Percentiles rank a stretch among this genome's conserved stretches.
These are phyloP conservation scores for Plagodis pulveraria DNA, from an alignment of 2,888 invertebrate genomes.

Conservation along the genomic window DNA sequence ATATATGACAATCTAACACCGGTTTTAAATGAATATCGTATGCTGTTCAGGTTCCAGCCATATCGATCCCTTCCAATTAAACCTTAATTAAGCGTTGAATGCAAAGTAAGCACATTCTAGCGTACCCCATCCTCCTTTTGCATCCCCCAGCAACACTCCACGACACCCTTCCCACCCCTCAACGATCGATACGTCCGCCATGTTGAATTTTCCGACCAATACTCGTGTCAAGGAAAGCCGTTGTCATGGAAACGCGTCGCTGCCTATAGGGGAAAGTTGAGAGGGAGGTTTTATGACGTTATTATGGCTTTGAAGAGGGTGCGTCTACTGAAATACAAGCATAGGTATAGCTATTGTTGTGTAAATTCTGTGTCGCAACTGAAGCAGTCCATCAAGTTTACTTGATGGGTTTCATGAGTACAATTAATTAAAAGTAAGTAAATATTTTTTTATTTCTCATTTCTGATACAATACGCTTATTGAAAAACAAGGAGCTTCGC, in stretches of 20 bases:
- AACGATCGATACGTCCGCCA: slow-evolving; percentile 79
- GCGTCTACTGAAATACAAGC: slow-evolving; percentile 25
- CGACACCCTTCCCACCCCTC: slow-evolving; percentile 55
- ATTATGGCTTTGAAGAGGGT: slow-evolving; percentile 39
- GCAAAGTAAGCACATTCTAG: slow-evolving; percentile 59
- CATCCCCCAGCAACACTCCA: slow-evolving; percentile 48
- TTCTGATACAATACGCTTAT: no score
- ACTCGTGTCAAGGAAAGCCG: slow-evolving; percentile 77
- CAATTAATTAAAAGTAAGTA: background rate
- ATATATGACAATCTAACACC: no score
- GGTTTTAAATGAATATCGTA: background rate
- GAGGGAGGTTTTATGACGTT: slow-evolving; percentile 62
- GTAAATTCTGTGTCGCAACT: background rate
- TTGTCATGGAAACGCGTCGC: slow-evolving; percentile 67
- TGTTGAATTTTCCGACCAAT: slow-evolving; percentile 85
- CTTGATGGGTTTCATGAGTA: background rate
- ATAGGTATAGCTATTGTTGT: background rate
- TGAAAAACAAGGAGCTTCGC: no score
- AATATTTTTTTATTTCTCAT: no score
- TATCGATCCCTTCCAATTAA: slow-evolving; percentile 37
- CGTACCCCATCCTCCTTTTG: slow-evolving; percentile 49
- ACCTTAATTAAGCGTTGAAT: slow-evolving; percentile 39
- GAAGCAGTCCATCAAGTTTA: background rate
- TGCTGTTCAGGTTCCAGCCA: background rate
- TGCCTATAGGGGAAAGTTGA: slow-evolving; percentile 73